Percentiles rank a stretch among this genome's conserved stretches.
Conservation (phyloP, 2,797 vertebrate genomes). For the Siniperca scherzeri region DNA sequence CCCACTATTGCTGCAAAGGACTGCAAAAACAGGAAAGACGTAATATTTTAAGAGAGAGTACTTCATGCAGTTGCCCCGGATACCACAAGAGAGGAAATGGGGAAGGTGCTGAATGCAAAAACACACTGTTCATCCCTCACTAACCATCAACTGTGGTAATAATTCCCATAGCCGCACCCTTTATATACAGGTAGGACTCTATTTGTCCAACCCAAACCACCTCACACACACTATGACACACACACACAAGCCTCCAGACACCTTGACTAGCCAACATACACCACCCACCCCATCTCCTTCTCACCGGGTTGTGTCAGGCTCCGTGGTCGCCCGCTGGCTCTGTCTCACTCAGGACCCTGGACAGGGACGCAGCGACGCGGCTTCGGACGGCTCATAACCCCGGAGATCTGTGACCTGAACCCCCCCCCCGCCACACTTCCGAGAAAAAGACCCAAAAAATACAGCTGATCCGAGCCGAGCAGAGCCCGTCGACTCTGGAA, state of each 20-base stretch:
- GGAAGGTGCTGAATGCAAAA: constrained; percentile 24
- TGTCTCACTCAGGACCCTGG: constrained; percentile 86
- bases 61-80: constrained; percentile 49
- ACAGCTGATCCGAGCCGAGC: constrained; percentile 6
- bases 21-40: constrained; percentile 27
- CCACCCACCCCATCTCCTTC: constrained; percentile 66
- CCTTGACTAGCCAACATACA: constrained; percentile 33
- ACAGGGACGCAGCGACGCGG: constrained; percentile 87
- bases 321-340: constrained; percentile 80
- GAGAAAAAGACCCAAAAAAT: neutral
- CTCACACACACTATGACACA: constrained; percentile 18
- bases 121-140: constrained; percentile 16
- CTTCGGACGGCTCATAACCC: constrained; percentile 85
- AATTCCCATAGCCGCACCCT: constrained; percentile 81
- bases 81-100: constrained; percentile 28
- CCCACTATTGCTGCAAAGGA: constrained; percentile 50
- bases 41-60: constrained; percentile 20
- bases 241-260: constrained; percentile 36
- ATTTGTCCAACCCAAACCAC: too few species aligned
- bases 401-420: constrained; percentile 58
- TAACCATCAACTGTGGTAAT: constrained; percentile 50
- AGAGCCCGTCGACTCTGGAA: constrained; percentile 6
- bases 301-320: constrained; percentile 82
- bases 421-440: neutral
- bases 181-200: constrained; percentile 32